Conservation (phyloP, 1,140 invertebrate genomes). For the Branchinecta lindahli region DNA sequence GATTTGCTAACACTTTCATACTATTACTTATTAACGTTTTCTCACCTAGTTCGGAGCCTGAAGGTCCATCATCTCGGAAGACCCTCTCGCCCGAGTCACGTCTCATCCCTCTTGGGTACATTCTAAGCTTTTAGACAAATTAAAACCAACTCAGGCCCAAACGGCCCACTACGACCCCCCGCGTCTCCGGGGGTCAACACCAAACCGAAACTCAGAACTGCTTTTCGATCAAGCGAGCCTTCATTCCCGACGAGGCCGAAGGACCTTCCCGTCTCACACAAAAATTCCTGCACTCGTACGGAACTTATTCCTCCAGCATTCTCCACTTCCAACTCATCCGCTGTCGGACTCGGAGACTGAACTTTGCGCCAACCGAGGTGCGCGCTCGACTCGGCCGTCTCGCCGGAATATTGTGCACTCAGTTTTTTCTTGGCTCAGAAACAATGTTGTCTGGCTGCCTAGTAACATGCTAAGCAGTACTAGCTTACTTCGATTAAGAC, state of each 20-base stretch:
- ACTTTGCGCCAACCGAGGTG: slow-evolving; percentile 2
- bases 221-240: too few species aligned
- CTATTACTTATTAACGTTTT: too few species aligned
- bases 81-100: background rate
- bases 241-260: too few species aligned
- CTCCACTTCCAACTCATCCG: background rate
- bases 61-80: background rate
- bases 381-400: background rate
- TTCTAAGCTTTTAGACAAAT: background rate
- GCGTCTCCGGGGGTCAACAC: too few species aligned
- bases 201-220: too few species aligned
- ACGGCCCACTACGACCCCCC: too few species aligned
- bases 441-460: slow-evolving; percentile 2
- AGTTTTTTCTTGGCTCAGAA: slow-evolving; percentile 6
- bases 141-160: too few species aligned
- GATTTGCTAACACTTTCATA: too few species aligned
- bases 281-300: too few species aligned
- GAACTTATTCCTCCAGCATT: background rate
- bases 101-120: background rate
- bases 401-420: background rate
- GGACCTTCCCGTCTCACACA: too few species aligned
- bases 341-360: background rate
- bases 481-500: too few species aligned
- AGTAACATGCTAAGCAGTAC: background rate
- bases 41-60: background rate